Evolutionary conservation across 2,113 vertebrate genomes (phyloP).

Genomic region (Sitta europaea): DNA sequence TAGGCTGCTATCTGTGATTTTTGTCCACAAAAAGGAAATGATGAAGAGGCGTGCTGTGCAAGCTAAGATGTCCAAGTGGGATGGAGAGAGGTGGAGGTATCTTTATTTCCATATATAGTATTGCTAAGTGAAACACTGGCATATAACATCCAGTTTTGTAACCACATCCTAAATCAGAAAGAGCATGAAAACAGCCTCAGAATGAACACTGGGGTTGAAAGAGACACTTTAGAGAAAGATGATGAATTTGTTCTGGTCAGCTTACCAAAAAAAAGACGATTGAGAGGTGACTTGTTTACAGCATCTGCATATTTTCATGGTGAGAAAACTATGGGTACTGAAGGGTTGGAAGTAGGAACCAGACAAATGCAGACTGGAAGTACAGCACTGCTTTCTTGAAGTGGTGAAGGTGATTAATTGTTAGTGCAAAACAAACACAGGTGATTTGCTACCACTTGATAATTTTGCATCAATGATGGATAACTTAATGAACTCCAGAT

Average conservation of each 20-base stretch:
- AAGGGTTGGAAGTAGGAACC: not conserved
- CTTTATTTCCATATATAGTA: constrained; percentile 41
- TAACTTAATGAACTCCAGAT: not conserved
- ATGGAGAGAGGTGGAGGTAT: not conserved
- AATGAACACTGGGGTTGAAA: not conserved
- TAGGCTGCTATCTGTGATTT: not conserved
- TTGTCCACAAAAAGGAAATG: not conserved
- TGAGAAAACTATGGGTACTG: not conserved
- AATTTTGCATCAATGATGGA: not conserved
- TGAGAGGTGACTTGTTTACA: constrained; percentile 29
- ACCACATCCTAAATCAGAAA: constrained; percentile 45
- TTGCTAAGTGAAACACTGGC: not conserved
- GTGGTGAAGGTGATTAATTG: not conserved
- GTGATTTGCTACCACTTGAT: not conserved
- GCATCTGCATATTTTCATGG: constrained; percentile 6
- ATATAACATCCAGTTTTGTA: not conserved
- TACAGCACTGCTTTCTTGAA: not conserved
- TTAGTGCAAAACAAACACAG: not conserved
- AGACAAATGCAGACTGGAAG: not conserved
- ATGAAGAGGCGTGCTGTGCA: not conserved
- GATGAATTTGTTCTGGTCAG: not conserved
- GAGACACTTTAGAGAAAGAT: not conserved
- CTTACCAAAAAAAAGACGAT: constrained; percentile 7
- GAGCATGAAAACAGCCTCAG: constrained; percentile 4
- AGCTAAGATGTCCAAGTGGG: not conserved